Evolutionary conservation across 2,797 vertebrate genomes (phyloP), one percentile per base, ranked within the genome.

Genomic region (Diceros bicornis): DNA sequence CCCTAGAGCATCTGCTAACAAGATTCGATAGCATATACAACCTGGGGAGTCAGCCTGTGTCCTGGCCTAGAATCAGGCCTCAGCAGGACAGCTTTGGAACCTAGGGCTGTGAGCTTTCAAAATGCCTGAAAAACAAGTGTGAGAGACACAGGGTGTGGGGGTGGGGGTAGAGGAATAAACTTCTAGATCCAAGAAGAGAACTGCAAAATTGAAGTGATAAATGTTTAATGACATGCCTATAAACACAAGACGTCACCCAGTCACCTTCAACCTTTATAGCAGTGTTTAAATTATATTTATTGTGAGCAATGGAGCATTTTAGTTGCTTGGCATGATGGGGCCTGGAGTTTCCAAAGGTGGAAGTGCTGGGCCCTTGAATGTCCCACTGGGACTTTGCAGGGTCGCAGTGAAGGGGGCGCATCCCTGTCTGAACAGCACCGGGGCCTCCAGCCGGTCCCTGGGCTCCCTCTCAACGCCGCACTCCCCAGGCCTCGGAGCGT

Each of bases 381-480:
- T 55, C 34, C 47, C 0, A 4, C 64, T 25, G 75, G 74, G 41
- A 17, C 13, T 11, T 29, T 2, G 23, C 2, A 25, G 23, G 57
- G 66, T 47, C 1, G 1, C 47, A 7, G 34, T 4, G 25, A 34
- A 2, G 74, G 10, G 32, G 7, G 3, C 14, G 2, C 13, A 1
- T 7, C 55, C 18, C 61, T n/a, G 1, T n/a, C 18, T 29, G 44
- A 7, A 25, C 0, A 2, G 44, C 3, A 0, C 0, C 0, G 61
- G 18, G n/a, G n/a, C 1, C 29, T 21, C 68, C 4, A 0, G 29
- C 23, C 0, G 7, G 11, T 18, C 59, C 57, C 14, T 0, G 29
- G 68, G 10, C 32, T 34, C 50, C 47, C 16, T 34, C 16, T 44
- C 20, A 2, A 6, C 0, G 25, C 81, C 69, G 4, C 0, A 13